Percentiles rank a stretch among this genome's conserved stretches.
These are phyloP conservation scores for Scaeva pyrastri DNA, from an alignment of 2,888 invertebrate species.

Conservation along the genomic window DNA sequence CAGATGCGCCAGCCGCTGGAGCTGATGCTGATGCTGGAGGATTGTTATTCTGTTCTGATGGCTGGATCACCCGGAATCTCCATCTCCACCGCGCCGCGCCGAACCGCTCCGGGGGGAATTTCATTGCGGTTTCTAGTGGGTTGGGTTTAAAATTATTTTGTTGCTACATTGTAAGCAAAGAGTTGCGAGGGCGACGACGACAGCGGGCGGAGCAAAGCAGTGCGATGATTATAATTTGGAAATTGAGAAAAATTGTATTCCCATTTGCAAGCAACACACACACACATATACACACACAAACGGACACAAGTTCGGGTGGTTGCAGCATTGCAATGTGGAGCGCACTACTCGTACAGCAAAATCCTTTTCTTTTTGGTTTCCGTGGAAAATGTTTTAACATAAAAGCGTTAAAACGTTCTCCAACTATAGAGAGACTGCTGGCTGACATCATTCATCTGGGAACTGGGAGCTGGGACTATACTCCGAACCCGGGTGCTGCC, in stretches of 20 bases:
- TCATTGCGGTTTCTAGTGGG: conserved; percentile 75
- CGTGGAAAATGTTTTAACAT: conserved; percentile 1
- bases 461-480: too few species aligned
- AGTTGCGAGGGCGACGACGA: conserved; percentile 55
- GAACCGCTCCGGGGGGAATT: conserved; percentile 58
- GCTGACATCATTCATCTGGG: conserved; percentile 60
- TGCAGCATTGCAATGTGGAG: conserved; percentile 49
- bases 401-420: conserved; percentile 63
- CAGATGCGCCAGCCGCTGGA: conserved; percentile 41
- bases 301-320: not conserved
- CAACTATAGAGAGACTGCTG: not conserved
- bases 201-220: conserved; percentile 70
- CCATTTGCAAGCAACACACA: conserved; percentile 30
- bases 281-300: conserved; percentile 5
- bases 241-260: conserved; percentile 58
- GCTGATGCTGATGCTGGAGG: conserved; percentile 54
- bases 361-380: conserved; percentile 52
- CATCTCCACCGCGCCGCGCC: not conserved
- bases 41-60: conserved; percentile 41
- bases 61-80: conserved; percentile 53
- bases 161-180: conserved; percentile 51
- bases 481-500: conserved; percentile 39
- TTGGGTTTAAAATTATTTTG: conserved; percentile 76
- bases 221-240: conserved; percentile 61
- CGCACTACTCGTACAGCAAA: not conserved